phyloP scores from a whole-genome alignment of 2,113 vertebrate species.

The Scopus umbretta region DNA sequence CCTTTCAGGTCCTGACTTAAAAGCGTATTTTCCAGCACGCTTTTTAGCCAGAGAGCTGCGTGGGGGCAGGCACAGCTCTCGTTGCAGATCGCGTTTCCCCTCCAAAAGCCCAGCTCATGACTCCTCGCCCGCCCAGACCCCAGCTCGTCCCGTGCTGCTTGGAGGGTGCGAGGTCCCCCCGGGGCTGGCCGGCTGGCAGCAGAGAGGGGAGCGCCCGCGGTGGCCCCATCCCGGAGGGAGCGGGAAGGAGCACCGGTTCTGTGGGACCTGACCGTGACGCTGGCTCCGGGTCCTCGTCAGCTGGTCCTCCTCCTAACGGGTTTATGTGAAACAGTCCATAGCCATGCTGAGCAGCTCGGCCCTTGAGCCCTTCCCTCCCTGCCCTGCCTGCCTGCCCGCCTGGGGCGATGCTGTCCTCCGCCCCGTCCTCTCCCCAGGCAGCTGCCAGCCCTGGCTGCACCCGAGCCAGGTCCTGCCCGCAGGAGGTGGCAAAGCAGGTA shows the following conservation, averaged over 20 bases:
- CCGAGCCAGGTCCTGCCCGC: too few species aligned
- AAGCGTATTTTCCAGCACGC: fast-evolving
- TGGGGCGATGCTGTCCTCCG: neutral
- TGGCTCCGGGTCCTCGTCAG: neutral
- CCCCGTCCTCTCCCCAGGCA: neutral
- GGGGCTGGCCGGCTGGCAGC: neutral
- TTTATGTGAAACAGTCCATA: too few species aligned
- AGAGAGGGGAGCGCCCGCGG: fast-evolving
- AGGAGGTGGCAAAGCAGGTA: neutral
- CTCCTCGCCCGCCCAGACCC: neutral
- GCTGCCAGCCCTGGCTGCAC: neutral
- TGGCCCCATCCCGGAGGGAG: neutral
- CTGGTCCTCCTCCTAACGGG: neutral
- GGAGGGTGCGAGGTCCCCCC: too few species aligned
- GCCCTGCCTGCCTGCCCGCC: neutral
- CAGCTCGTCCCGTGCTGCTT: neutral
- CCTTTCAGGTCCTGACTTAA: neutral
- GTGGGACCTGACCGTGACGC: fast-evolving
- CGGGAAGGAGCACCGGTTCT: neutral
- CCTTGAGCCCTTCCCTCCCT: neutral
- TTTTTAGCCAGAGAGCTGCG: neutral
- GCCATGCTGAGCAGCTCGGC: neutral
- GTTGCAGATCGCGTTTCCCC: fast-evolving
- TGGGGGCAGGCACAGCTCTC: neutral
- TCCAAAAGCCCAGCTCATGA: neutral